These are phyloP conservation scores for Esox lucius DNA, from an alignment of 2,797 vertebrate species.

Conservation along the genomic window DNA sequence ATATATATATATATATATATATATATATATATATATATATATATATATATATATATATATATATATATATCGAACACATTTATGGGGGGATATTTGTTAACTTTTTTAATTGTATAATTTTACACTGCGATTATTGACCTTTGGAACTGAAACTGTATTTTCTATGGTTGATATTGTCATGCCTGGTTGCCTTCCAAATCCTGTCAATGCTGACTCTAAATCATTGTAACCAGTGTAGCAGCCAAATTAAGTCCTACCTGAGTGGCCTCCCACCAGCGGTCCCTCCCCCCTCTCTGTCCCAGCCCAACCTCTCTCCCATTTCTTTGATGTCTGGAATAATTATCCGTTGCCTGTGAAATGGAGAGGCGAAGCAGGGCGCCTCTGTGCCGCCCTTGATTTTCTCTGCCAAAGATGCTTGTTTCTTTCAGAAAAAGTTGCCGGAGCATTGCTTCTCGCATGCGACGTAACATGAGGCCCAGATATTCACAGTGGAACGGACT, in stretches of 20 bases:
- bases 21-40: too few species aligned
- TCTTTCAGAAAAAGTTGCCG: neutral
- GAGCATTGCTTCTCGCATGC: neutral
- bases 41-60: too few species aligned
- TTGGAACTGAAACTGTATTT: neutral
- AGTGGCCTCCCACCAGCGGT: neutral
- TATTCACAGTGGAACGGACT: neutral
- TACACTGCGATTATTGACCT: neutral
- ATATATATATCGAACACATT: too few species aligned
- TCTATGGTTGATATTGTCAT: neutral
- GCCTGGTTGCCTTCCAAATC: neutral
- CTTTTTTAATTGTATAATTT: neutral
- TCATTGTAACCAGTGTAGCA: neutral
- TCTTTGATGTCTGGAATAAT: slow-evolving; percentile 14
- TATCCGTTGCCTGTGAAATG: slow-evolving; percentile 6
- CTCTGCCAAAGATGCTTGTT: neutral
- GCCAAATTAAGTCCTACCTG: neutral
- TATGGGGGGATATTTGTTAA: too few species aligned
- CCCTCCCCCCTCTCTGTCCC: neutral
- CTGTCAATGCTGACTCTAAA: neutral
- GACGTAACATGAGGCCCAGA: neutral
- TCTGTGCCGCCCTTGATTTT: neutral
- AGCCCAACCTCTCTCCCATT: neutral
- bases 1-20: too few species aligned
- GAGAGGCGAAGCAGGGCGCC: neutral